Percentiles rank a stretch among this genome's conserved stretches.
These are phyloP conservation scores for Cryptosula pallasiana DNA, from an alignment of 2,888 invertebrate species.

Conservation along the genomic window DNA sequence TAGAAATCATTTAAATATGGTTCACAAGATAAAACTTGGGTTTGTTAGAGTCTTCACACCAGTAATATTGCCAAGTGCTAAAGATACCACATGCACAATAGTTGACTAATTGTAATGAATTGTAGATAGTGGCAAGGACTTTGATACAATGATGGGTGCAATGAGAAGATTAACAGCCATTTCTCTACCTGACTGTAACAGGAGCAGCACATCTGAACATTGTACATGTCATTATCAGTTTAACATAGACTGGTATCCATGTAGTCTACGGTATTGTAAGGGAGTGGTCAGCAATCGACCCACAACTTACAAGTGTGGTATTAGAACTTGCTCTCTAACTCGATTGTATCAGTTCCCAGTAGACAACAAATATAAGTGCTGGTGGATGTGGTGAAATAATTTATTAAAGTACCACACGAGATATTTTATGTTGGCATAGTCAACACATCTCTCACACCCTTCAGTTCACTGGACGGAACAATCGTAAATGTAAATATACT, in stretches of 20 bases:
- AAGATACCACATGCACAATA: too few relatives aligned
- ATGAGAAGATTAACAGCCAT: neutral
- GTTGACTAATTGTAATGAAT: too few relatives aligned
- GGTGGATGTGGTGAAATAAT: neutral
- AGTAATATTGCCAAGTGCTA: too few relatives aligned
- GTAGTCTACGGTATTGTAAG: conserved; percentile 14
- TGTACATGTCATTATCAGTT: conserved; percentile 1
- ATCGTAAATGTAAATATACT: too few relatives aligned
- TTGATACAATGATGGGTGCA: neutral
- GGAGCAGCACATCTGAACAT: neutral
- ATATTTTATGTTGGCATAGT: too few relatives aligned
- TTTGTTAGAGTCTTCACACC: too few relatives aligned
- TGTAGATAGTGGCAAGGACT: conserved; percentile 13
- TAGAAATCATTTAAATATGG: too few relatives aligned
- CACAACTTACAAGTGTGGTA: conserved; percentile 20
- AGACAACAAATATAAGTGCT: neutral
- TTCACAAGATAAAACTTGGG: too few relatives aligned
- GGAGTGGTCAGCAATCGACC: neutral
- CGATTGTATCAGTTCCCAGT: conserved; percentile 1
- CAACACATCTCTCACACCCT: too few relatives aligned
- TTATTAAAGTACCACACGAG: too few relatives aligned
- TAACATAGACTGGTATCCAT: conserved; percentile 16
- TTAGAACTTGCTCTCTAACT: neutral
- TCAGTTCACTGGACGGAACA: too few relatives aligned
- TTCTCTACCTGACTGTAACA: neutral